A percentile compares a stretch with the other conserved stretches of the same genome.
Evolutionary conservation across 2,797 vertebrate species (phyloP).

Genomic region (Tauraco hartlaubi): DNA sequence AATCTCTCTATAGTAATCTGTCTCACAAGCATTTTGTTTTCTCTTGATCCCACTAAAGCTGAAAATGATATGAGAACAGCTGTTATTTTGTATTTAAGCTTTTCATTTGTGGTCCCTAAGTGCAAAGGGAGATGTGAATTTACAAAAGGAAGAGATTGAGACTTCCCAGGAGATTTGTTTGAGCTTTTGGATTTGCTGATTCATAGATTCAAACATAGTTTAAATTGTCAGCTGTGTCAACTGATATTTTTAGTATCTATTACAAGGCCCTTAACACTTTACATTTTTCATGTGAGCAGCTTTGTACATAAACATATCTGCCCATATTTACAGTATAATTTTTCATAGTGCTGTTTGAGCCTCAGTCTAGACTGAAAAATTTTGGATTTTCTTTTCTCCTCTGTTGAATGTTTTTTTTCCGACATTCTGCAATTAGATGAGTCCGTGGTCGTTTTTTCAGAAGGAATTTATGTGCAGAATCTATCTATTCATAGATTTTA

Average conservation of each 20-base stretch:
- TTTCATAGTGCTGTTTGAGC: neutral
- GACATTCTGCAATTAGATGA: neutral
- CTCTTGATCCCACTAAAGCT: neutral
- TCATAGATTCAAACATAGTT: neutral
- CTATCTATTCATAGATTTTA: neutral
- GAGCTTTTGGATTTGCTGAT: conserved; percentile 1
- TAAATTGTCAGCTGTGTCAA: neutral
- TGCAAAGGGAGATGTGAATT: neutral
- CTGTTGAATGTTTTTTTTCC: neutral
- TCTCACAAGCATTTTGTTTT: neutral
- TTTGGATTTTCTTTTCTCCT: neutral
- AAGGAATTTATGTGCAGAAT: neutral
- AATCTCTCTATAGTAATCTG: neutral
- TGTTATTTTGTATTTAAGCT: conserved; percentile 20
- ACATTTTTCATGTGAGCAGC: neutral
- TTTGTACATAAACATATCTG: neutral
- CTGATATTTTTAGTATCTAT: neutral
- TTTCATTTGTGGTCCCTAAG: conserved; percentile 5
- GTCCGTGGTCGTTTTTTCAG: neutral
- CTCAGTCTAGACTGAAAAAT: neutral
- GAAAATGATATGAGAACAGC: conserved; percentile 9
- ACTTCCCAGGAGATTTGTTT: neutral
- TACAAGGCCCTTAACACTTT: neutral
- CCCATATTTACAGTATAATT: neutral
- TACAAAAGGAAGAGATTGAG: neutral